phyloP scores from a whole-genome alignment of 2,113 vertebrate genomes.

The Sigmodon hispidus region DNA sequence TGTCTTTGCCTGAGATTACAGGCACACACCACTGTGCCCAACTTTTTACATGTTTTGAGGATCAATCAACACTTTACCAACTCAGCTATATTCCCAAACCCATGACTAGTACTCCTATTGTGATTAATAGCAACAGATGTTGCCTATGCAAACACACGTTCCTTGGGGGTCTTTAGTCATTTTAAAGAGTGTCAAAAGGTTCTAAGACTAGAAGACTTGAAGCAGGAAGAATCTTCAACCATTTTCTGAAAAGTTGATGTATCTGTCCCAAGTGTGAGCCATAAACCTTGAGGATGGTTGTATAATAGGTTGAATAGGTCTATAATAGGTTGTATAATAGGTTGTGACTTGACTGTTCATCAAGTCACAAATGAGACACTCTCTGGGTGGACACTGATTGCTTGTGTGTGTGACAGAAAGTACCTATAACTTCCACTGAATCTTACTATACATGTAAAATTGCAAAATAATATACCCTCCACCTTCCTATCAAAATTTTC shows the following conservation, averaged over 20 bases:
- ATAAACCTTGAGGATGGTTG: background rate
- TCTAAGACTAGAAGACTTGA: background rate
- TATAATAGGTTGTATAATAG: background rate
- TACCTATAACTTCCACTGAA: background rate
- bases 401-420: background rate
- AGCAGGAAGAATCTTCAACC: background rate
- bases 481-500: slow-evolving; percentile 89
- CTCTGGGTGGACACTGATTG: background rate
- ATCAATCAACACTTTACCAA: background rate
- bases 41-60: background rate
- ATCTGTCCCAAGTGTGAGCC: background rate
- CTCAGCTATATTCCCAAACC: background rate
- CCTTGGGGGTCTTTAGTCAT: background rate
- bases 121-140: background rate
- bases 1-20: background rate
- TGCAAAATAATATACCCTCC: slow-evolving; percentile 69
- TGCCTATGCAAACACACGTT: fast-evolving
- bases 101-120: background rate
- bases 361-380: background rate
- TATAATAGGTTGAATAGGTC: background rate
- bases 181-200: background rate
- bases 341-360: background rate
- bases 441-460: background rate
- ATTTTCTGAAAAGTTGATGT: background rate
- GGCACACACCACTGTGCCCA: background rate